Conservation (phyloP, 2,888 invertebrate genomes). For the Pocota personata region DNA sequence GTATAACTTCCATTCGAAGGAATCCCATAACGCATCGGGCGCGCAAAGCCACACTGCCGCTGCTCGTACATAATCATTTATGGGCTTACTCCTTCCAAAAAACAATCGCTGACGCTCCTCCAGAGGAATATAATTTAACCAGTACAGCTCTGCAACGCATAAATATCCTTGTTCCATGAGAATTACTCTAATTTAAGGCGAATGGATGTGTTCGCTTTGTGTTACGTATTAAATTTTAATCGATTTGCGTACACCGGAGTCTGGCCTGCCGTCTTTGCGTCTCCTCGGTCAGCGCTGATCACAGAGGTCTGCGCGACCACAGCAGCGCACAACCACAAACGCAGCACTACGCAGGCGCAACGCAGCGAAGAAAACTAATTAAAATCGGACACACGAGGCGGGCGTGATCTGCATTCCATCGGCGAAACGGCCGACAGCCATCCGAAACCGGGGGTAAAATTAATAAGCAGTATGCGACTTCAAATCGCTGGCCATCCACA, state of each 20-base stretch:
- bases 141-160: conserved; percentile 70
- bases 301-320: conserved; percentile 36
- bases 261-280: conserved; percentile 9
- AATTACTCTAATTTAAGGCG: conserved; percentile 83
- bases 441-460: conserved; percentile 56
- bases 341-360: conserved; percentile 31
- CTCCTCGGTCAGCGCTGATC: conserved; percentile 29
- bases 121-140: conserved; percentile 58
- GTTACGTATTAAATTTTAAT: conserved; percentile 80
- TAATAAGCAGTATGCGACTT: conserved; percentile 70
- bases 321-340: conserved; percentile 51
- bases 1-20: conserved; percentile 8
- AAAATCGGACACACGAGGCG: conserved; percentile 73
- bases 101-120: too few relatives aligned
- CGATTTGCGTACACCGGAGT: conserved; percentile 81
- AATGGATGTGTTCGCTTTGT: conserved; percentile 77
- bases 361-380: conserved; percentile 66
- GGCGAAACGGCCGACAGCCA: conserved; percentile 55
- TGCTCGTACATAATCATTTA: conserved; percentile 58
- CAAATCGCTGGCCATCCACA: conserved; percentile 39
- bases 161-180: conserved; percentile 78
- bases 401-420: conserved; percentile 73
- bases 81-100: conserved; percentile 24
- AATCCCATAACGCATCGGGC: conserved; percentile 54
- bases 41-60: conserved; percentile 41